phyloP scores from a whole-genome alignment of 2,888 invertebrate species.

The Carpatolechia fugitivella region DNA sequence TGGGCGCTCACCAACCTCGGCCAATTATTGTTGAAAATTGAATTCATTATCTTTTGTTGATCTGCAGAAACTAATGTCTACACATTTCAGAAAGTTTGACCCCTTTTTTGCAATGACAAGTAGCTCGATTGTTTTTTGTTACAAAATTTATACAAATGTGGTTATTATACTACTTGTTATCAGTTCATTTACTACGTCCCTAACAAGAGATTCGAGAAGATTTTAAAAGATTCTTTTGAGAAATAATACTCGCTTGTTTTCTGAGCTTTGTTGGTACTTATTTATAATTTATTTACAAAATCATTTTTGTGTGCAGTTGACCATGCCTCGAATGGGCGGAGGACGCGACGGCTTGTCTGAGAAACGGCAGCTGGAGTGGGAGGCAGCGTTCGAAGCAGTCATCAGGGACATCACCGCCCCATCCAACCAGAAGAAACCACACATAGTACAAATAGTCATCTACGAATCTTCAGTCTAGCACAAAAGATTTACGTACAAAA shows the following conservation, averaged over 20 bases:
- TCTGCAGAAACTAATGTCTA: slow-evolving; percentile 1
- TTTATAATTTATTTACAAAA: too few species aligned
- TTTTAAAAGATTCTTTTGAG: too few species aligned
- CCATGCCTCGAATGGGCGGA: slow-evolving; percentile 83
- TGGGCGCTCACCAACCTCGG: neutral
- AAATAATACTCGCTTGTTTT: too few species aligned
- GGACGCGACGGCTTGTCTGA: slow-evolving; percentile 65
- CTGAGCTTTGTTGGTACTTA: too few species aligned
- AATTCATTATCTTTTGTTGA: neutral
- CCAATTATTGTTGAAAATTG: slow-evolving; percentile 1
- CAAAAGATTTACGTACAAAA: neutral
- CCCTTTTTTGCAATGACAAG: too few species aligned
- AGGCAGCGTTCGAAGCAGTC: slow-evolving; percentile 88
- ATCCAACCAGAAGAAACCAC: slow-evolving; percentile 74
- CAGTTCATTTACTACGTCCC: too few species aligned
- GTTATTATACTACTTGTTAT: too few species aligned
- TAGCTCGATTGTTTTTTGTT: too few species aligned
- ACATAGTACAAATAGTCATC: slow-evolving; percentile 89
- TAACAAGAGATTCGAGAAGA: too few species aligned
- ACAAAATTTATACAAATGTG: too few species aligned
- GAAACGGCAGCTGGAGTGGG: slow-evolving; percentile 82
- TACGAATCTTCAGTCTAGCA: slow-evolving; percentile 91
- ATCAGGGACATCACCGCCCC: slow-evolving; percentile 85
- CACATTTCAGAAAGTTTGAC: too few species aligned
- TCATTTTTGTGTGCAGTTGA: slow-evolving; percentile 75